Conservation (phyloP, 2,888 invertebrate species). For the Parelbella ahira region DNA sequence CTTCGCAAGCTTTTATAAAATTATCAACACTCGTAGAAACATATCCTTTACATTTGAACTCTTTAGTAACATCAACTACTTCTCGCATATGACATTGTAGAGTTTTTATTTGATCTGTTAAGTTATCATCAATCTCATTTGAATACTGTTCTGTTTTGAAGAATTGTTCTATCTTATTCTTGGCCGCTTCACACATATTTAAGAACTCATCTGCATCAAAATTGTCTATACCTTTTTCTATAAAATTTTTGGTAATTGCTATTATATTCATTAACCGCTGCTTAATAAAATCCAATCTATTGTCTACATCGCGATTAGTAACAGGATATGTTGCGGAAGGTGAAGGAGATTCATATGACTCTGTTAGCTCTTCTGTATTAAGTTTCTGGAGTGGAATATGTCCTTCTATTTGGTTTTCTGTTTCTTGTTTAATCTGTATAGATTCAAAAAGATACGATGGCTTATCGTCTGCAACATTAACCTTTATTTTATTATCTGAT, state of each 20-base stretch:
- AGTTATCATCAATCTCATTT: conserved; percentile 16
- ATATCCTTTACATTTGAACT: conserved; percentile 30
- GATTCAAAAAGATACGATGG: conserved; percentile 2
- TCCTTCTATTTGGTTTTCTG: not conserved
- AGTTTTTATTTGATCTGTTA: conserved; percentile 31
- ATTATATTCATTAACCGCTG: conserved; percentile 33
- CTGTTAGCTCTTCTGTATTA: not conserved
- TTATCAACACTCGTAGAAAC: conserved; percentile 33
- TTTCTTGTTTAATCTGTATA: not conserved
- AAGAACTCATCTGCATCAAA: conserved; percentile 34
- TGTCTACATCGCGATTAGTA: too few relatives aligned
- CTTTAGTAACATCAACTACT: conserved; percentile 33
- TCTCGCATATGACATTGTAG: conserved; percentile 35
- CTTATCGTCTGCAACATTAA: not conserved
- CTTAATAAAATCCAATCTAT: conserved; percentile 33
- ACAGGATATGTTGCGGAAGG: too few relatives aligned
- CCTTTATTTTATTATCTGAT: too few relatives aligned
- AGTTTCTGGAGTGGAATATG: not conserved
- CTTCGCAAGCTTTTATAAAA: conserved; percentile 35
- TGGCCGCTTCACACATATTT: conserved; percentile 35
- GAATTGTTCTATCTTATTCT: conserved; percentile 30
- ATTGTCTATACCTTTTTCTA: conserved; percentile 31
- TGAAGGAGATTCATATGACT: not conserved
- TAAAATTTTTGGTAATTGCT: conserved; percentile 32
- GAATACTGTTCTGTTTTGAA: conserved; percentile 21